Evolutionary conservation across 2,888 invertebrate genomes (phyloP).

Genomic region (Micoletzkya japonica): DNA sequence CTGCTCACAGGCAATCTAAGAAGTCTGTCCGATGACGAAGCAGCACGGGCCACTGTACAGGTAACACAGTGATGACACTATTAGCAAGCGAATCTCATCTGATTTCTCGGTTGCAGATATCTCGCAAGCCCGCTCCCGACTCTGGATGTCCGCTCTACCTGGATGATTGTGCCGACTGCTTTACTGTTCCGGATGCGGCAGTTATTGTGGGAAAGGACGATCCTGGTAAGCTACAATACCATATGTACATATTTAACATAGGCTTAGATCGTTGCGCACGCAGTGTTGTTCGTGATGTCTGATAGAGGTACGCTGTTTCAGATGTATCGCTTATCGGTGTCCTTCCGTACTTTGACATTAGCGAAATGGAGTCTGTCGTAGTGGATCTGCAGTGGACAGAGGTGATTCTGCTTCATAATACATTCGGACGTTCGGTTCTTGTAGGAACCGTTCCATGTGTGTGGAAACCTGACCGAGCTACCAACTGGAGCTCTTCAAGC

Average conservation of each 20-base stretch:
- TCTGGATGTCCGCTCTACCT: slow-evolving; percentile 37
- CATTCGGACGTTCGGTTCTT: neutral
- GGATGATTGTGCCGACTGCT: slow-evolving; percentile 36
- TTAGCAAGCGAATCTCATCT: neutral
- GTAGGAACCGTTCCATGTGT: slow-evolving; percentile 32
- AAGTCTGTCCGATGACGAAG: slow-evolving; percentile 39
- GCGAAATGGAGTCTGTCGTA: slow-evolving; percentile 38
- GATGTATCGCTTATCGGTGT: slow-evolving; percentile 40
- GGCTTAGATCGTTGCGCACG: neutral
- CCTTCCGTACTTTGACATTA: slow-evolving; percentile 45
- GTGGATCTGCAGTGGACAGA: slow-evolving; percentile 47
- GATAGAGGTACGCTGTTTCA: too few species aligned
- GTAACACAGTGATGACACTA: slow-evolving; percentile 24
- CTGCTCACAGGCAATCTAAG: slow-evolving; percentile 45
- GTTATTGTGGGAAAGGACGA: slow-evolving; percentile 47
- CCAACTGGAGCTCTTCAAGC: slow-evolving; percentile 44
- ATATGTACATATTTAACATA: neutral
- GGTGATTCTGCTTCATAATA: slow-evolving; percentile 28
- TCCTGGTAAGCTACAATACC: neutral
- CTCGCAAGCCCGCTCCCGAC: slow-evolving; percentile 35
- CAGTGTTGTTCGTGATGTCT: too few species aligned
- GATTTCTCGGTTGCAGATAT: slow-evolving; percentile 31
- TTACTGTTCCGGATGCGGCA: slow-evolving; percentile 43
- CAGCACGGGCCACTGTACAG: slow-evolving; percentile 43
- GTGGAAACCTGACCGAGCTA: slow-evolving; percentile 45